These are phyloP conservation scores for Fragum whitleyi DNA, from an alignment of 2,888 invertebrate genomes.

Conservation along the genomic window DNA sequence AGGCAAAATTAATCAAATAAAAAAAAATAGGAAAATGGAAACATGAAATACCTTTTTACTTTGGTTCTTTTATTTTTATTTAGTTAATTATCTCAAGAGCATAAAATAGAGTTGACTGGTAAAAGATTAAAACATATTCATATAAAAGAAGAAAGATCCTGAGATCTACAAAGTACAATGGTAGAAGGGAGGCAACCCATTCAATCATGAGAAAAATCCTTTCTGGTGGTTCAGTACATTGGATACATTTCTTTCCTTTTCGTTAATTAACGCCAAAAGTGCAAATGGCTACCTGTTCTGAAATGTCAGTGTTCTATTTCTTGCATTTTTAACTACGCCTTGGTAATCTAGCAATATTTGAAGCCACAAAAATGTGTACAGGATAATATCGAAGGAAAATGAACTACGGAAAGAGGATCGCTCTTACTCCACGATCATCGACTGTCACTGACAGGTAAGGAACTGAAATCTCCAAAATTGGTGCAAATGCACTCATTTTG, in stretches of 20 bases:
- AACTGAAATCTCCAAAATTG: background rate
- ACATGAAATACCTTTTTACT: no score
- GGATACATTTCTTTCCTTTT: background rate
- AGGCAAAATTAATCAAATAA: no score
- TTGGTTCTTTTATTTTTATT: no score
- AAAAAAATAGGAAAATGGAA: no score
- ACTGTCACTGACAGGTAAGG: constrained; percentile 53
- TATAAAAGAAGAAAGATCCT: no score
- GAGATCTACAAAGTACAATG: background rate
- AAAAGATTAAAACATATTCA: no score
- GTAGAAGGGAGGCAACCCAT: background rate
- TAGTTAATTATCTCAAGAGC: no score
- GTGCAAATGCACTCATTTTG: background rate
- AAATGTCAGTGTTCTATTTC: background rate
- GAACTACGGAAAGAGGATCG: constrained; percentile 73
- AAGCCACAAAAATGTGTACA: background rate
- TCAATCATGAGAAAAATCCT: background rate
- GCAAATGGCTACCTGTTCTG: background rate
- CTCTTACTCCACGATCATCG: constrained; percentile 60
- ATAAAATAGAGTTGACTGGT: no score
- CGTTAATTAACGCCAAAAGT: background rate
- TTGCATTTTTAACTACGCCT: background rate
- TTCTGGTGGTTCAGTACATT: background rate
- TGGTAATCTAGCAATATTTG: background rate
- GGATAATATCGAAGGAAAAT: constrained; percentile 33